Base-by-base conservation (phyloP, 1,140 invertebrate species). In the Neodiprion lecontei region DNA sequence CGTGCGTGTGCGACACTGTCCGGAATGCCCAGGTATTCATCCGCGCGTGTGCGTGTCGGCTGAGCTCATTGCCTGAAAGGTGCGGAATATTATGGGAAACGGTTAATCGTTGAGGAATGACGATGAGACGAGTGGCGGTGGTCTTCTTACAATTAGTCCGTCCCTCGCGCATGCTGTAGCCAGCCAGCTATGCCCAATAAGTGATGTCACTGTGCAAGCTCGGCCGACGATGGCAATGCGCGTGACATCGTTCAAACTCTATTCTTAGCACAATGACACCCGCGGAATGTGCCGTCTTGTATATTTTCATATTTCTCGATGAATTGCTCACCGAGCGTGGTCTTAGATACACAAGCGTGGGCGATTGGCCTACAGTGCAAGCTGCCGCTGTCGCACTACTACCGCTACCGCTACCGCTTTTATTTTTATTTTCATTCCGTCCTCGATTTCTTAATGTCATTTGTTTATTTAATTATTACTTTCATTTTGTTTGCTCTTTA, bases 241-340 rank as follows among this genome's bases (percentile, higher is more conserved):
- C 53, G 53, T 61, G 53, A 61, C 53, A 61, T 17, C 11, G 53
- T 61, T 61, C 53, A 61, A 40, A 61, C 53, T 12, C 53, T 61
- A 61, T 61, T 61, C 11, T 61, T 61, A 61, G 53, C 53, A 17
- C 53, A 61, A 61, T 61, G 53, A 61, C 53, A 61, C 53, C 53
- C 53, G n/a, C 11, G 53, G 53, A 61, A 61, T 61, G 53, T 61
- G 53, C 28, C 11, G 11, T 12, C 11, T 61, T 61, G 53, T 61
- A 61, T 61, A 61, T 61, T 61, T 61, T 61, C 53, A 61, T 61
- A 61, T 61, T 61, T 61, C 53, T 61, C 53, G 5, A 9, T 61
- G 53, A 14, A 61, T 61, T 61, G n/a, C 11, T 61, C 53, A 17
- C 11, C 53, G 11, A 61, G n/a, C 53, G 53, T 14, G 28, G 28